These are phyloP conservation scores for Tylochromis polylepis DNA, from an alignment of 2,113 vertebrate species.

Conservation along the genomic window DNA sequence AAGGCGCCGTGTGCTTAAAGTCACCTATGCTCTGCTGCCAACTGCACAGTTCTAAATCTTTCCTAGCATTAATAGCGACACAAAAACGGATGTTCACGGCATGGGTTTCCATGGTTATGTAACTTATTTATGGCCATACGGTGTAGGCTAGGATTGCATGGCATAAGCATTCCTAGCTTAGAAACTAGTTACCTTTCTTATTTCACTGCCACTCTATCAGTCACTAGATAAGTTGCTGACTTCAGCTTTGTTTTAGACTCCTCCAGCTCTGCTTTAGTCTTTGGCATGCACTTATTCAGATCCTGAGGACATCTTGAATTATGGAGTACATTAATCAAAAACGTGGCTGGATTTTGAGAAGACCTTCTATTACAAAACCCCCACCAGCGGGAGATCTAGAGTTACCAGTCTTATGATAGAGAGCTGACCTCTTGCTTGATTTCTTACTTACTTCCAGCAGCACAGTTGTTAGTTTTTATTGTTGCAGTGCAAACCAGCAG, in stretches of 20 bases:
- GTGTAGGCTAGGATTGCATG: neutral
- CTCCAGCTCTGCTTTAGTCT: neutral
- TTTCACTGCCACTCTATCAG: neutral
- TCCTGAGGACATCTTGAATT: neutral
- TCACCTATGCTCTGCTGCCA: neutral
- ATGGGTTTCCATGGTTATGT: neutral
- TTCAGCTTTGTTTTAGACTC: neutral
- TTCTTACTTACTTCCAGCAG: neutral
- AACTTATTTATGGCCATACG: neutral
- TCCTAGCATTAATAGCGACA: neutral
- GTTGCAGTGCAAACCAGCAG: constrained; percentile 15
- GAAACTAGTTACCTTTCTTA: neutral
- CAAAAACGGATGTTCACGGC: neutral
- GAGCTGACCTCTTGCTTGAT: neutral
- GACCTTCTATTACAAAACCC: neutral
- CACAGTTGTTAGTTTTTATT: neutral
- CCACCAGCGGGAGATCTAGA: neutral
- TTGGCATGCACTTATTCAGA: neutral
- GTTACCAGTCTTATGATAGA: neutral
- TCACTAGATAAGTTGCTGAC: neutral
- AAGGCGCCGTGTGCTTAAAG: neutral
- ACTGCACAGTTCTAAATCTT: neutral
- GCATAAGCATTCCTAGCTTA: no score
- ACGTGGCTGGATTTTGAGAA: neutral
- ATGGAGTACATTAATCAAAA: neutral